Conservation (phyloP, 2,888 invertebrate genomes). For the Melanchra persicariae region DNA sequence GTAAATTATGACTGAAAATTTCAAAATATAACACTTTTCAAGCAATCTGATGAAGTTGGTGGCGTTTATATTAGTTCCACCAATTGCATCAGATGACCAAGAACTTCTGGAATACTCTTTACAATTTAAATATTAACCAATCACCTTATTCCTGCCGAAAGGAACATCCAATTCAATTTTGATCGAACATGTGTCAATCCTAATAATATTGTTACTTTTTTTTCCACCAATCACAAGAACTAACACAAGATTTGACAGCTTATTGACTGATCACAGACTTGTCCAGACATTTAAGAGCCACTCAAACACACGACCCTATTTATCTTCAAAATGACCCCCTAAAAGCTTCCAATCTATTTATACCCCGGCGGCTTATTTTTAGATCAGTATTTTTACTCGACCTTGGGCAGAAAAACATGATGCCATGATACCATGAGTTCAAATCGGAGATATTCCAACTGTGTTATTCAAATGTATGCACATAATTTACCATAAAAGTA, state of each 20-base stretch:
- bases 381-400: conserved; percentile 46
- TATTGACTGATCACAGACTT: conserved; percentile 1
- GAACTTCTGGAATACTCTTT: too few species aligned
- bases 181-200: neutral
- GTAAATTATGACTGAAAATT: too few species aligned
- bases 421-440: conserved; percentile 20
- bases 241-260: neutral
- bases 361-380: conserved; percentile 39
- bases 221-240: neutral
- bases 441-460: conserved; percentile 9
- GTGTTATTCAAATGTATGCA: conserved; percentile 61
- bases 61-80: too few species aligned
- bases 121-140: neutral
- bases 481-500: conserved; percentile 47
- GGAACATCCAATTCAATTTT: neutral
- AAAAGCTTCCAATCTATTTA: conserved; percentile 43
- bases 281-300: neutral
- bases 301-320: neutral
- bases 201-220: neutral
- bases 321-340: conserved; percentile 10
- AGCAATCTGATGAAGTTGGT: too few species aligned
- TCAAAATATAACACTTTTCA: too few species aligned
- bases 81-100: too few species aligned
- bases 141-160: neutral
- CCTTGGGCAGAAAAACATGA: conserved; percentile 58